phyloP scores from a whole-genome alignment of 2,888 invertebrate genomes.

The Synanthedon formicaeformis region DNA sequence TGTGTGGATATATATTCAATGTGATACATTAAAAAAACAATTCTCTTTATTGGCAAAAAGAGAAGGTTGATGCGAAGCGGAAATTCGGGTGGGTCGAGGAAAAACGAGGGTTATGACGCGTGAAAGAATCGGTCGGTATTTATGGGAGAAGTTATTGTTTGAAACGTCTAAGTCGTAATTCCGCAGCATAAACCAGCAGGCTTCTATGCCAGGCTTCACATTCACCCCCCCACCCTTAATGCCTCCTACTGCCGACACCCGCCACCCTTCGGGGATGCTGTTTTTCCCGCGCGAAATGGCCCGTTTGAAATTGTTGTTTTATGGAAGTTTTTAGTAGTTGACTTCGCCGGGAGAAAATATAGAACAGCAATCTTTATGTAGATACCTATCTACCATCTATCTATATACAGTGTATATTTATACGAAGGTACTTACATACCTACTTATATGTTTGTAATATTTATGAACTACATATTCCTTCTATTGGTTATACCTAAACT shows the following conservation, averaged over 20 bases:
- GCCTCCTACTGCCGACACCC: constrained; percentile 9
- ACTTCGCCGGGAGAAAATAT: constrained; percentile 62
- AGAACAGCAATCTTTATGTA: constrained; percentile 50
- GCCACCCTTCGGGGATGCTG: constrained; percentile 52
- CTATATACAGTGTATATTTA: not conserved
- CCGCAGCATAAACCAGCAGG: constrained; percentile 61
- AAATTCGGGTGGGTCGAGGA: constrained; percentile 29
- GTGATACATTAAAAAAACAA: not conserved
- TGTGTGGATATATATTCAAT: too few species aligned
- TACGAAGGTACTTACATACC: not conserved
- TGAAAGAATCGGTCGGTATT: constrained; percentile 68
- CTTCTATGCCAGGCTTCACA: constrained; percentile 51
- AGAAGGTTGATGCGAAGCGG: not conserved
- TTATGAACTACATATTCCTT: too few species aligned
- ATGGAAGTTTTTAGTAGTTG: constrained; percentile 71
- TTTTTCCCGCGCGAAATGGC: constrained; percentile 68
- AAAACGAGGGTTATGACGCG: constrained; percentile 64
- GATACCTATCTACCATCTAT: constrained; percentile 13
- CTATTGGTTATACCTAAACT: too few species aligned
- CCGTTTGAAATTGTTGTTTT: constrained; percentile 71
- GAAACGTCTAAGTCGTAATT: constrained; percentile 72
- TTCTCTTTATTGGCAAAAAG: not conserved
- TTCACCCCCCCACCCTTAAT: constrained; percentile 33
- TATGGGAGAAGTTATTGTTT: constrained; percentile 68
- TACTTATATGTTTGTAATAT: not conserved